These are phyloP conservation scores for Thripadectes ignobilis DNA, from an alignment of 2,797 vertebrate genomes.

Conservation along the genomic window DNA sequence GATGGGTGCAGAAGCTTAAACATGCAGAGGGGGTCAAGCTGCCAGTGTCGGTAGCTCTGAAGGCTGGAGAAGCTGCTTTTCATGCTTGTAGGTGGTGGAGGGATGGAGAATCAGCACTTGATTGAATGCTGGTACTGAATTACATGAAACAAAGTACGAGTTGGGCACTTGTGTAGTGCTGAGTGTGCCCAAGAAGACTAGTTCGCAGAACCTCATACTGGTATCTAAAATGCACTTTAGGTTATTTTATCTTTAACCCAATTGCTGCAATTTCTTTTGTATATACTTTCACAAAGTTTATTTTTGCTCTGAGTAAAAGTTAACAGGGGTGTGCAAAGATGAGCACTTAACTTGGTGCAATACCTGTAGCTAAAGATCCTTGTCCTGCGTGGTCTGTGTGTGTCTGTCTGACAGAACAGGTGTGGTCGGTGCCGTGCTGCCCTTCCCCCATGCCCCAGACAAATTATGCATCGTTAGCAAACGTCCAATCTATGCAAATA, in stretches of 20 bases:
- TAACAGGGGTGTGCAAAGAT: constrained; percentile 77
- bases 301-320: constrained; percentile 80
- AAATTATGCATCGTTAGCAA: constrained; percentile 68
- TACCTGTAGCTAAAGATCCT: constrained; percentile 74
- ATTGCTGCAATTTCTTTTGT: constrained; percentile 82
- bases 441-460: constrained; percentile 47
- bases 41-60: background rate
- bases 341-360: constrained; percentile 82
- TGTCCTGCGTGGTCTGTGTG: constrained; percentile 56
- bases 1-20: background rate
- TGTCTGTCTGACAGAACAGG: constrained; percentile 4
- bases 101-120: background rate
- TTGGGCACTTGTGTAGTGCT: constrained; percentile 62
- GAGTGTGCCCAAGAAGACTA: constrained; percentile 71
- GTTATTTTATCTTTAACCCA: constrained; percentile 81
- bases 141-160: constrained; percentile 13
- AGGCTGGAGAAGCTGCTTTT: background rate
- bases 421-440: constrained; percentile 8
- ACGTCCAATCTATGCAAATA: constrained; percentile 80
- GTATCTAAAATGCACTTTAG: constrained; percentile 84
- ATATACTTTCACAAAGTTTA: constrained; percentile 80
- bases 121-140: constrained; percentile 54
- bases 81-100: background rate
- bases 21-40: background rate
- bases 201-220: constrained; percentile 76